Conservation (phyloP, 2,113 vertebrate genomes). For the Carassius gibelio region DNA sequence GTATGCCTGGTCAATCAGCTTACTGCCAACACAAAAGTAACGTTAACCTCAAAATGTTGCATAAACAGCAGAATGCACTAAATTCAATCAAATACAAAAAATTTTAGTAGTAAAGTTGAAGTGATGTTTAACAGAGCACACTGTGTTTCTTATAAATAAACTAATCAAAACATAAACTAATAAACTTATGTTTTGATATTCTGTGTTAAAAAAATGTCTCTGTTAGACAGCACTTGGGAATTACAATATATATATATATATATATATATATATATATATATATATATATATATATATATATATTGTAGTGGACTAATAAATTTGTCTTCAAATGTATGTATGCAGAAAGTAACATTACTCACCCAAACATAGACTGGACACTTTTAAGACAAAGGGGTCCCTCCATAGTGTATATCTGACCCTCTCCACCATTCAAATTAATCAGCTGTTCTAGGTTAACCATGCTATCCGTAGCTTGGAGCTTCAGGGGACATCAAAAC, state of each 20-base stretch:
- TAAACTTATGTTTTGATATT: too few relatives aligned
- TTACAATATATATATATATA: too few relatives aligned
- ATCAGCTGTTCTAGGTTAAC: constrained; percentile 92
- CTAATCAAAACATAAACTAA: too few relatives aligned
- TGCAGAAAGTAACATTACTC: constrained; percentile 14
- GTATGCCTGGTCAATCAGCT: constrained; percentile 93
- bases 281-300: too few relatives aligned
- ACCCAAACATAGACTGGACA: constrained; percentile 98
- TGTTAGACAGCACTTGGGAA: too few relatives aligned
- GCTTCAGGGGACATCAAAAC: constrained; percentile 71
- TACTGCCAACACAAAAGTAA: constrained; percentile 73
- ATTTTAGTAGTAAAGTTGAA: too few relatives aligned
- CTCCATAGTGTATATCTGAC: constrained; percentile 95
- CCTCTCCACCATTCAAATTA: constrained; percentile 90
- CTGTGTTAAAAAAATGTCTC: too few relatives aligned
- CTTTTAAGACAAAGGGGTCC: constrained; percentile 95
- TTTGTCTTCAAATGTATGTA: background rate
- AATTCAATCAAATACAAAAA: background rate
- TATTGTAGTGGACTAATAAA: too few relatives aligned
- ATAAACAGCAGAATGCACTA: background rate
- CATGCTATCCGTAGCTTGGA: constrained; percentile 90
- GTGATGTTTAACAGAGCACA: too few relatives aligned
- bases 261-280: too few relatives aligned
- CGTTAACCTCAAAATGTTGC: background rate
- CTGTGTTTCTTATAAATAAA: too few relatives aligned